phyloP scores from a whole-genome alignment of 1,140 invertebrate genomes.

The Meteorus sp. region DNA sequence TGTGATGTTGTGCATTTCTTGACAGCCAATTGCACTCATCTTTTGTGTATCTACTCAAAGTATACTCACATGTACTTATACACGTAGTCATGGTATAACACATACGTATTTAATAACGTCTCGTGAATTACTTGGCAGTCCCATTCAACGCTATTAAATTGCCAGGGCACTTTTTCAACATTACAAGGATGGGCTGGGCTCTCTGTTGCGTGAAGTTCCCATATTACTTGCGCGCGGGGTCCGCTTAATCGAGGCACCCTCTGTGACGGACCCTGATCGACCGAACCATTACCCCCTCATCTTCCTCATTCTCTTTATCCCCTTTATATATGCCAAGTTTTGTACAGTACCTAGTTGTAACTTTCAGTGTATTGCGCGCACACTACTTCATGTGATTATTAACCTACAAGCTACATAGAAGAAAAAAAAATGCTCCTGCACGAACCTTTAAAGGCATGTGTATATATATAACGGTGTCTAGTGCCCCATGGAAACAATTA shows the following conservation, averaged over 20 bases:
- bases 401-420: too few relatives aligned
- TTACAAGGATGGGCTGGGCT: constrained; percentile 32
- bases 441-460: too few relatives aligned
- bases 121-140: constrained; percentile 18
- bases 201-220: constrained; percentile 32
- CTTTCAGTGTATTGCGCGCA: not conserved
- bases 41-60: too few relatives aligned
- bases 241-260: constrained; percentile 33
- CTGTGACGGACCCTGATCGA: constrained; percentile 32
- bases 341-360: not conserved
- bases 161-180: constrained; percentile 19
- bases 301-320: not conserved
- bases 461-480: too few relatives aligned
- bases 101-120: not conserved
- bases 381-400: too few relatives aligned
- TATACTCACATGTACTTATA: too few relatives aligned
- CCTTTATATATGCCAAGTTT: not conserved
- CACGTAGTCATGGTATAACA: not conserved
- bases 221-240: constrained; percentile 23
- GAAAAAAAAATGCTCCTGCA: too few relatives aligned
- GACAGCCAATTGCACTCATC: too few relatives aligned
- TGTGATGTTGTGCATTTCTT: too few relatives aligned
- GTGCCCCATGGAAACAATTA: constrained; percentile 27
- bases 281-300: constrained; percentile 13
- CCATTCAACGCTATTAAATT: constrained; percentile 27